Base-by-base conservation (phyloP, 1,140 invertebrate species). In the Thereuonema tuberculata region DNA sequence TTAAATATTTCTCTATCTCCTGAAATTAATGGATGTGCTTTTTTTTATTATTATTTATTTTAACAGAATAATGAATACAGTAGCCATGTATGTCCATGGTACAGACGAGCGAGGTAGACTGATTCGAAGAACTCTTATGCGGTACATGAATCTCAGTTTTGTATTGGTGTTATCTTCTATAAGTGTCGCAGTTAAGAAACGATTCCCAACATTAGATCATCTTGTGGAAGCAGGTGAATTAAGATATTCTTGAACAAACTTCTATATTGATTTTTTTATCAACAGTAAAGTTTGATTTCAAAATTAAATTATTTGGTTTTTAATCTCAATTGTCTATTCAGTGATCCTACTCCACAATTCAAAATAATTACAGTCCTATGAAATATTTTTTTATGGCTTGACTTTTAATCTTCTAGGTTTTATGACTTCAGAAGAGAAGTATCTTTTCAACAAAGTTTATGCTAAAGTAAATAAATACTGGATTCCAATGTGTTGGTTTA, bases 401-500 rank as follows among this genome's bases (percentile, higher is more conserved):
- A n/a, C n/a, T n/a, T n/a, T n/a, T n/a, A n/a, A n/a, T n/a, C n/a
- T n/a, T 69, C 49, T 72, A 89, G 87, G 89, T 71, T 73, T 92
- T 15, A 90, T 92, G 88, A 81, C 90, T 77, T 88, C 91, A 68
- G 89, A 85, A 60, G 89, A 93, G 70, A 85, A 84, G 69, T 87
- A 89, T 68, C 89, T 91, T 27, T 89, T 91, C 66, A 88, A 93
- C 68, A 82, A 86, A 65, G 84, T 91, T 81, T 86, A 91, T 67
- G 82, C 82, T 17, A 88, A 89, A 67, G 90, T 92, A 85, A 88
- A 87, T 1, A 93, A 92, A 68, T 93, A 91, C 69, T 93, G 89
- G 89, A 87, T 92, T 84, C 89, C 89, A 0, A 73, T 91, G 3
- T 86, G 89, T 1, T 93, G 89, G 89, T 89, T 88, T 29, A 89